These are phyloP conservation scores for Donacobius atricapilla DNA, from an alignment of 2,113 vertebrate genomes.

Conservation along the genomic window DNA sequence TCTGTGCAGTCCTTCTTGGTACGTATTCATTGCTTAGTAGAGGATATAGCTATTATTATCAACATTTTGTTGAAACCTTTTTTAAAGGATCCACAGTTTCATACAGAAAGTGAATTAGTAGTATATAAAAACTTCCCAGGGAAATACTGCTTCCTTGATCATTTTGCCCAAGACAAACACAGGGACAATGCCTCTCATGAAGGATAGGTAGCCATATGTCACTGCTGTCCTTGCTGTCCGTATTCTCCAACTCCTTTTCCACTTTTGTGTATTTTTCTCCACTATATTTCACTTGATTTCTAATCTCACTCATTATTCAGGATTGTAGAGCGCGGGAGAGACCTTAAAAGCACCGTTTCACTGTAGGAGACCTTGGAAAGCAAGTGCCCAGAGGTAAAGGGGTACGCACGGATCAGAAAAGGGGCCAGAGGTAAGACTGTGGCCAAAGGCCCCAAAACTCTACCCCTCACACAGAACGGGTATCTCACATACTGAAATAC, in stretches of 20 bases:
- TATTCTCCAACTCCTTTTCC: neutral
- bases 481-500: neutral
- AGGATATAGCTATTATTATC: neutral
- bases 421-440: neutral
- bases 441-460: neutral
- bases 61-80: neutral
- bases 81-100: neutral
- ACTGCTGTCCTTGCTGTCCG: neutral
- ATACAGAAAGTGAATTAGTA: neutral
- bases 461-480: neutral
- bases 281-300: neutral
- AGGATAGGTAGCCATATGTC: neutral
- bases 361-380: neutral
- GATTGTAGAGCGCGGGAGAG: neutral
- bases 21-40: neutral
- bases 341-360: neutral
- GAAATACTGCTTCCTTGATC: neutral
- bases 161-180: neutral
- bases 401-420: fast-evolving
- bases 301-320: neutral
- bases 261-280: neutral
- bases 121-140: neutral
- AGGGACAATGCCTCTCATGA: neutral
- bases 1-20: neutral
- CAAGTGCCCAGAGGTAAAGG: neutral